Evolutionary conservation across 2,888 invertebrate species (phyloP).

Genomic region (Clivina fossor): DNA sequence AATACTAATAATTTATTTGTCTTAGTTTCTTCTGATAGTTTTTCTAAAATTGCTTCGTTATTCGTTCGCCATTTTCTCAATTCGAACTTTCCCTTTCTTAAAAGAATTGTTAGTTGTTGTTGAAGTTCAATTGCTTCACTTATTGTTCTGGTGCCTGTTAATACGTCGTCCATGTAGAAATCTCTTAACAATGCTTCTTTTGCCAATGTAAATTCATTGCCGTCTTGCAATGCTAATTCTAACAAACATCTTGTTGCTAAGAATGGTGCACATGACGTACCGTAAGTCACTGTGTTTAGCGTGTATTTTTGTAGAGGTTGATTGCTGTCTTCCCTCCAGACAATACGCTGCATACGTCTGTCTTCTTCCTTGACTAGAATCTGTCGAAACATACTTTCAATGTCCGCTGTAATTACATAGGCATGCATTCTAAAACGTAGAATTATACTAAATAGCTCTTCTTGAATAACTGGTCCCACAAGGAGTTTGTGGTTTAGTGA

Average conservation of each 20-base stretch:
- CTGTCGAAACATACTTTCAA: constrained; percentile 45
- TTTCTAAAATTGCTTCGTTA: too few relatives aligned
- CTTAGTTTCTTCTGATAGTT: too few relatives aligned
- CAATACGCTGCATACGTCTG: constrained; percentile 38
- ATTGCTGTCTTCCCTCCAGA: constrained; percentile 36
- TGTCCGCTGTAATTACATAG: constrained; percentile 42
- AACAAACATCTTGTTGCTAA: constrained; percentile 37
- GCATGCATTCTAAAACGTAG: constrained; percentile 41
- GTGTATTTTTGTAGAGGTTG: constrained; percentile 34
- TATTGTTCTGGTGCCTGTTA: too few relatives aligned
- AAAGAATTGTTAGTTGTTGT: too few relatives aligned
- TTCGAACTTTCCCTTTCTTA: too few relatives aligned
- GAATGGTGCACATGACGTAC: constrained; percentile 38
- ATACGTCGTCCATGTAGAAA: constrained; percentile 39
- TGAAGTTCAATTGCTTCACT: too few relatives aligned
- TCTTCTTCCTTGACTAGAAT: constrained; percentile 40
- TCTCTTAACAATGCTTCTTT: constrained; percentile 23
- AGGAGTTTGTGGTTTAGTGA: constrained; percentile 43
- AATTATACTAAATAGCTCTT: constrained; percentile 42
- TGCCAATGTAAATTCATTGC: constrained; percentile 35
- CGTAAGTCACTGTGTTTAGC: constrained; percentile 41
- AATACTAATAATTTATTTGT: too few relatives aligned
- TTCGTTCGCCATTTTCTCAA: too few relatives aligned
- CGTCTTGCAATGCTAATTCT: constrained; percentile 36
- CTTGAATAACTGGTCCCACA: constrained; percentile 43